phyloP scores from a whole-genome alignment of 2,888 invertebrate genomes.

The Amaurobius ferox region DNA sequence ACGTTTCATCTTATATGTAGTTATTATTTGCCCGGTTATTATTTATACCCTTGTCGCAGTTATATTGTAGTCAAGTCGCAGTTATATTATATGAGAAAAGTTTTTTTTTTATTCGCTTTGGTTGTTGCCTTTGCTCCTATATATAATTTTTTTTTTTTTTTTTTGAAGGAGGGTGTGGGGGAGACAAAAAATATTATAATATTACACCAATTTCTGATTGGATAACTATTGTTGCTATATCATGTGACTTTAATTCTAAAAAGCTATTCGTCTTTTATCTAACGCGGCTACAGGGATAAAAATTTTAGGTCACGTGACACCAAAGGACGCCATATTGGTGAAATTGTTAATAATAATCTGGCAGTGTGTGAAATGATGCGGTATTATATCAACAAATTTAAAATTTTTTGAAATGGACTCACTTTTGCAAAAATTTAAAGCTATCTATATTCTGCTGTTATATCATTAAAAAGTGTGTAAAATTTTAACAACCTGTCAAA shows the following conservation, averaged over 20 bases:
- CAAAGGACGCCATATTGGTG: constrained; percentile 59
- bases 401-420: not conserved
- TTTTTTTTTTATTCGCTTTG: not conserved
- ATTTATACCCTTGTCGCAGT: too few species aligned
- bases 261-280: constrained; percentile 71
- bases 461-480: too few species aligned
- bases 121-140: not conserved
- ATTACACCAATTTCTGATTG: constrained; percentile 35
- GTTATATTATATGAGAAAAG: not conserved
- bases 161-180: too few species aligned
- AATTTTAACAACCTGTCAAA: constrained; percentile 20
- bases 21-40: too few species aligned
- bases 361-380: constrained; percentile 36
- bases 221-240: constrained; percentile 67
- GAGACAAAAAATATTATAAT: constrained; percentile 53
- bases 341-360: constrained; percentile 69
- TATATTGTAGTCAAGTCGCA: too few species aligned
- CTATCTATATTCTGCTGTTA: too few species aligned
- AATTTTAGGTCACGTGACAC: constrained; percentile 66
- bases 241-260: constrained; percentile 68
- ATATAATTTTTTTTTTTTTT: not conserved
- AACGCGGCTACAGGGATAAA: constrained; percentile 60
- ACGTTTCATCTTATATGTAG: too few species aligned
- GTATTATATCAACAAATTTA: constrained; percentile 5
- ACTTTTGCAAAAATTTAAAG: not conserved